phyloP scores from a whole-genome alignment of 2,888 invertebrate genomes.

The Opisthograptis luteolata region DNA sequence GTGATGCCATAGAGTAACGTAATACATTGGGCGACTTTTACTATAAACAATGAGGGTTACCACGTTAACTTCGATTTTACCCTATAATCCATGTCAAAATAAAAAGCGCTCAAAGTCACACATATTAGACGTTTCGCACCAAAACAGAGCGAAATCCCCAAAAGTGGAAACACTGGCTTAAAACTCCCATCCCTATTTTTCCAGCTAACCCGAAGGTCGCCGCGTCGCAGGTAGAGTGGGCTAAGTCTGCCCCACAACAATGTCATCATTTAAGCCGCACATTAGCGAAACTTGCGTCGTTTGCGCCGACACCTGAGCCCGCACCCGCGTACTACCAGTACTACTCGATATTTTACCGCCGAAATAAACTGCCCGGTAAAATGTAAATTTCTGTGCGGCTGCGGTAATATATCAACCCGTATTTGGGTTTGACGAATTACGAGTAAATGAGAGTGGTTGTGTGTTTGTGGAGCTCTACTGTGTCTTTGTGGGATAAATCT shows the following conservation, averaged over 20 bases:
- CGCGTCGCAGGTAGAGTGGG: constrained; percentile 46
- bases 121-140: too few relatives aligned
- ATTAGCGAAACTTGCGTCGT: constrained; percentile 81
- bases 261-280: constrained; percentile 82
- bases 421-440: constrained; percentile 46
- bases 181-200: too few relatives aligned
- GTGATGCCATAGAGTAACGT: too few relatives aligned
- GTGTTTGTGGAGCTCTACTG: constrained; percentile 30
- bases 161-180: too few relatives aligned
- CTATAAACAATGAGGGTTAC: too few relatives aligned
- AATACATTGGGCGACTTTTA: too few relatives aligned
- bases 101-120: too few relatives aligned
- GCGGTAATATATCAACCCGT: constrained; percentile 53
- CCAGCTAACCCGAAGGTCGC: background rate
- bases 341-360: constrained; percentile 74
- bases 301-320: constrained; percentile 73
- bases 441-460: constrained; percentile 37
- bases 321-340: constrained; percentile 64
- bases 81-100: too few relatives aligned
- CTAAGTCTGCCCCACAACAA: constrained; percentile 59
- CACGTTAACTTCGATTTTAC: too few relatives aligned
- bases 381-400: constrained; percentile 62
- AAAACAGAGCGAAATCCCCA: too few relatives aligned
- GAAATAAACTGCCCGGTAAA: constrained; percentile 62
- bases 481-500: constrained; percentile 19